These are phyloP conservation scores for Bombus superbus DNA, from an alignment of 1,140 invertebrate genomes.

Conservation along the genomic window DNA sequence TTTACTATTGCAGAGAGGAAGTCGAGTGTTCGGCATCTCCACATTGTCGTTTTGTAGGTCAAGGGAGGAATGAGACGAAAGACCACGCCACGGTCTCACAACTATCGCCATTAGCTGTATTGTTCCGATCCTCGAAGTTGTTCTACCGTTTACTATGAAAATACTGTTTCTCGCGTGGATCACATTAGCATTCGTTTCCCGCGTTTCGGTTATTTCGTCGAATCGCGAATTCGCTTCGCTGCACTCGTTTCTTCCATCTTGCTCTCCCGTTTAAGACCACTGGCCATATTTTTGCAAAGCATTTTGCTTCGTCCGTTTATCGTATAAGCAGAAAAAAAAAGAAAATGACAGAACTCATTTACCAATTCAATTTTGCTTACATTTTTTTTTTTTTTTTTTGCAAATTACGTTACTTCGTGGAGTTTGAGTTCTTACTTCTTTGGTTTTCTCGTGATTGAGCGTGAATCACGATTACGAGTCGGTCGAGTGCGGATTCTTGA, in stretches of 20 bases:
- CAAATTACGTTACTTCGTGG: background rate
- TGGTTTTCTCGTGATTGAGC: background rate
- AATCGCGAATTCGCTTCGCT: background rate
- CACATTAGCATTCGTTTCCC: constrained; percentile 63
- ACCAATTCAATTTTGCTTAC: background rate
- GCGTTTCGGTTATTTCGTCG: constrained; percentile 22
- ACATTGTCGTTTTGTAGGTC: constrained; percentile 57
- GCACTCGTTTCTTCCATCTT: no score
- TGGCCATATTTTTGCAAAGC: background rate
- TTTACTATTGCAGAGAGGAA: constrained; percentile 61
- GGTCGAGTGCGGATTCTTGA: background rate
- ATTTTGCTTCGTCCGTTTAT: background rate
- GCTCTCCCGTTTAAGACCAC: background rate
- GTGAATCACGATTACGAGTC: background rate
- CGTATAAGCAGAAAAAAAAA: background rate
- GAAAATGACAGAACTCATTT: background rate
- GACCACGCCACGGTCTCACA: constrained; percentile 18
- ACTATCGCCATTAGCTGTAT: constrained; percentile 63
- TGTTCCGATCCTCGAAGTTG: constrained; percentile 62
- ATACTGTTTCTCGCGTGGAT: constrained; percentile 45
- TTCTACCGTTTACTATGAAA: constrained; percentile 55
- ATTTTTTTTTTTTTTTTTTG: background rate
- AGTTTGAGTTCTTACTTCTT: no score
- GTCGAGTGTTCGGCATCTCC: constrained; percentile 28
- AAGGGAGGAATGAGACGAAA: background rate